Base-by-base conservation (phyloP, 2,797 vertebrate species). In the Acipenser transmontanus region DNA sequence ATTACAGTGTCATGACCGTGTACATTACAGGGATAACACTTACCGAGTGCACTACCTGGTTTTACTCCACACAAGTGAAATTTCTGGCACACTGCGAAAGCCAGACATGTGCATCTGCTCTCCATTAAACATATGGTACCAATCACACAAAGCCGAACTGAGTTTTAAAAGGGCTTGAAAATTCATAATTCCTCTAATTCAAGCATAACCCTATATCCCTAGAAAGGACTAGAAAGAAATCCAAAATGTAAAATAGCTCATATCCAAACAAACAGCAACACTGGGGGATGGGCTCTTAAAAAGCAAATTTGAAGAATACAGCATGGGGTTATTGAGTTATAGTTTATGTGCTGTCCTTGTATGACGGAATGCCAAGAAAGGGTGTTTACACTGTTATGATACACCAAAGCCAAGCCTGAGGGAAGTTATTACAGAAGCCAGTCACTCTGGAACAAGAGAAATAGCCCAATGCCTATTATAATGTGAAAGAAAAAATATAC, bases 1-100 rank as follows among this genome's bases (percentile, higher is more conserved):
- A 70, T 59, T 71, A 71, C 61, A 13, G 54, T 67, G 71, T 68
- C 68, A 75, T 70, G 70, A 70, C 69, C 63, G 47, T 70, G 20
- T 66, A 8, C 47, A 67, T 69, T 54, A 62, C 50, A 51, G 68
- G 65, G 65, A 66, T 70, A 49, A 67, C 59, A 50, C 70, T 64
- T 67, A 57, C 12, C 54, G 14, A 57, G 9, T 57, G 12, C 54
- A 57, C 54, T 57, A 11, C 54, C 54, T 57, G 54, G 9, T 57
- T 11, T 57, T 57, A 11, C 54, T 57, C 14, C 11, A 57, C 54
- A 57, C 54, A 61, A 61, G 8, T 61, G 60, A 61, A 61, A 61
- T 17, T 34, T 34, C 17, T 20, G 14, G 47, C 20, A 61, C 10
- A 61, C 17, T 14, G 12, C 20, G 17, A 61, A n/a, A 14, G 47